Evolutionary conservation across 1,140 invertebrate genomes (phyloP).

Genomic region (Mizuhopecten yessoensis): DNA sequence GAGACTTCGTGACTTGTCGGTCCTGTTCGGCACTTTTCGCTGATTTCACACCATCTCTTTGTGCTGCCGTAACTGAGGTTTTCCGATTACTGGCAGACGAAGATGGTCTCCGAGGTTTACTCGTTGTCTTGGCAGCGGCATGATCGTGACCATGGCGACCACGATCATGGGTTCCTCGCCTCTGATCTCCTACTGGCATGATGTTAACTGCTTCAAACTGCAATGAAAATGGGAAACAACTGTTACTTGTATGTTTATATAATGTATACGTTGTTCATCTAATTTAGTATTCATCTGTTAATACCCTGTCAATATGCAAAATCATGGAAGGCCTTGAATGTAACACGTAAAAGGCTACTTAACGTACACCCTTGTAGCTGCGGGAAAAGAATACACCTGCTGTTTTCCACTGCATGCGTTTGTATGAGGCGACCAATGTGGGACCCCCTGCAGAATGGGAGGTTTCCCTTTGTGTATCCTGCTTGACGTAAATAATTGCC

Average conservation of each 20-base stretch:
- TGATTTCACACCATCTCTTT: neutral
- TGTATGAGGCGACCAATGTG: no score
- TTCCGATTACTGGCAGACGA: neutral
- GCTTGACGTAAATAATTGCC: no score
- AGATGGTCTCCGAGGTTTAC: neutral
- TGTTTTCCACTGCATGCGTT: no score
- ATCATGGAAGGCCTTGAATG: no score
- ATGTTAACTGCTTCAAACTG: neutral
- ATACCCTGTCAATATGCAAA: neutral
- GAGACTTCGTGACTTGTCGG: slow-evolving; percentile 13
- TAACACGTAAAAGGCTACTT: no score
- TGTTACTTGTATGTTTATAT: neutral
- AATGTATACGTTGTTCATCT: neutral
- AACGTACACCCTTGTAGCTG: no score
- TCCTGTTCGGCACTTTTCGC: slow-evolving; percentile 7
- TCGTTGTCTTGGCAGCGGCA: neutral
- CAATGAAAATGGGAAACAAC: neutral
- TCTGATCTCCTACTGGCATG: neutral
- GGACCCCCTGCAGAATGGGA: no score
- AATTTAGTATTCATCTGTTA: neutral
- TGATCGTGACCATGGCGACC: slow-evolving; percentile 13
- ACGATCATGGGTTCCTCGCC: slow-evolving; percentile 8
- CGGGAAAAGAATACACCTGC: no score
- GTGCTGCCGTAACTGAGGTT: neutral
- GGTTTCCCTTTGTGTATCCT: no score